phyloP scores from a whole-genome alignment of 1,140 invertebrate species.

The Drosophila funebris region DNA sequence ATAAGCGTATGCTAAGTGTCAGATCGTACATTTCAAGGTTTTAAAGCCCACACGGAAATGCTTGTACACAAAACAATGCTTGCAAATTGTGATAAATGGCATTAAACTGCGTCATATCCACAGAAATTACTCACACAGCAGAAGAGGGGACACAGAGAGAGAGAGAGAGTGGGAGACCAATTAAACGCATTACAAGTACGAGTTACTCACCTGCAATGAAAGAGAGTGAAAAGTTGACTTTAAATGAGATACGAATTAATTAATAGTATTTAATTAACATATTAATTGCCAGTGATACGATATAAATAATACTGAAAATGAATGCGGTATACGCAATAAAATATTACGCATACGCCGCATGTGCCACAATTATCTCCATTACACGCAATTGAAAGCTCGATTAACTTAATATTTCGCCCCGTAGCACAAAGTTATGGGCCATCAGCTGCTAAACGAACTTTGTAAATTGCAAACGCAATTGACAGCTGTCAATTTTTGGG shows the following conservation, averaged over 20 bases:
- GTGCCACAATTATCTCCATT: no score
- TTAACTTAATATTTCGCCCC: neutral
- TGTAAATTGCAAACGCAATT: slow-evolving; percentile 6
- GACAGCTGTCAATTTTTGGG: slow-evolving; percentile 31
- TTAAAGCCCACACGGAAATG: slow-evolving; percentile 68
- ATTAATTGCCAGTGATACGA: neutral
- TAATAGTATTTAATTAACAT: slow-evolving; percentile 37
- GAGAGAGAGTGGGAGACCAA: slow-evolving; percentile 6
- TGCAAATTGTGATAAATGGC: slow-evolving; percentile 36
- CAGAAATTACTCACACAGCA: slow-evolving; percentile 19
- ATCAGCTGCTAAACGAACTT: neutral
- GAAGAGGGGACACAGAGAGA: neutral
- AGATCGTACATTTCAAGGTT: slow-evolving; percentile 57
- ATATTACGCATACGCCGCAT: slow-evolving; percentile 62
- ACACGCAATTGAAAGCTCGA: slow-evolving; percentile 15
- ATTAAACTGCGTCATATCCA: slow-evolving; percentile 35
- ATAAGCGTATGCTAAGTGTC: slow-evolving; percentile 3
- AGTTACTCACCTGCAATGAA: slow-evolving; percentile 72
- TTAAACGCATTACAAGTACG: slow-evolving; percentile 55
- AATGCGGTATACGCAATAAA: slow-evolving; percentile 28
- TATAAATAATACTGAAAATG: slow-evolving; percentile 54
- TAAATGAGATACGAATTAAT: slow-evolving; percentile 48
- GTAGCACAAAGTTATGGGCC: neutral
- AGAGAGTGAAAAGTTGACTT: slow-evolving; percentile 30
- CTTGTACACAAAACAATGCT: slow-evolving; percentile 31